Evolutionary conservation across 2,888 invertebrate genomes (phyloP).

Genomic region (Chrysotoxum bicinctum): DNA sequence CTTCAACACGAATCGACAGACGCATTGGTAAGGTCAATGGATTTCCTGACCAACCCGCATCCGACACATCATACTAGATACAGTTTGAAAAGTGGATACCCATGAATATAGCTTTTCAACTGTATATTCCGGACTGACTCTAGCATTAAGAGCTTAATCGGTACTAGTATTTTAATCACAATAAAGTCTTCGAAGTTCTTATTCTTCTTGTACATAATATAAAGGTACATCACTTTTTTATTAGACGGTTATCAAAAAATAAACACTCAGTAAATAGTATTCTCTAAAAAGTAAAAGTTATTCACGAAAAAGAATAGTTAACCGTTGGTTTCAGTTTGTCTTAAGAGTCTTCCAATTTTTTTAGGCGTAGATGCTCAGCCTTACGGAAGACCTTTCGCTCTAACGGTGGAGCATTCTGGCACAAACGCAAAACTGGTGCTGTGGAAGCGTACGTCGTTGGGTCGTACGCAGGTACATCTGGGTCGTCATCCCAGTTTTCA

Average conservation of each 20-base stretch:
- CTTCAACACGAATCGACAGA: too few relatives aligned
- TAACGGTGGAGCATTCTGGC: conserved; percentile 74
- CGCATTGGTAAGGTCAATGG: too few relatives aligned
- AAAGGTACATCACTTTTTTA: neutral
- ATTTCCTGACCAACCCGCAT: too few relatives aligned
- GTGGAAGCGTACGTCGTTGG: conserved; percentile 72
- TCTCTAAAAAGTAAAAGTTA: neutral
- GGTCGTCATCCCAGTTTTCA: conserved; percentile 74
- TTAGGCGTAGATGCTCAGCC: conserved; percentile 74
- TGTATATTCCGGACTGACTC: too few relatives aligned
- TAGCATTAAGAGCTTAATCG: too few relatives aligned
- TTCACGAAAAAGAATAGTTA: neutral
- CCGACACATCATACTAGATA: too few relatives aligned
- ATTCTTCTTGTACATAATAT: too few relatives aligned
- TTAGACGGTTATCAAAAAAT: neutral
- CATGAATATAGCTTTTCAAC: too few relatives aligned
- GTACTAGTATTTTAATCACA: neutral
- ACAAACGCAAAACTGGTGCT: conserved; percentile 73
- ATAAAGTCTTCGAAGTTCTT: neutral
- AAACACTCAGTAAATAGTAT: neutral
- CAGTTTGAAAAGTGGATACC: too few relatives aligned
- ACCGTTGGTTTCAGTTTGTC: neutral
- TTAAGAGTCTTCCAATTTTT: conserved; percentile 31
- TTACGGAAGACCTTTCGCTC: conserved; percentile 74
- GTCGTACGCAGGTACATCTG: conserved; percentile 74